These are phyloP conservation scores for Tenthredo mesomela DNA, from an alignment of 2,888 invertebrate genomes.

Conservation along the genomic window DNA sequence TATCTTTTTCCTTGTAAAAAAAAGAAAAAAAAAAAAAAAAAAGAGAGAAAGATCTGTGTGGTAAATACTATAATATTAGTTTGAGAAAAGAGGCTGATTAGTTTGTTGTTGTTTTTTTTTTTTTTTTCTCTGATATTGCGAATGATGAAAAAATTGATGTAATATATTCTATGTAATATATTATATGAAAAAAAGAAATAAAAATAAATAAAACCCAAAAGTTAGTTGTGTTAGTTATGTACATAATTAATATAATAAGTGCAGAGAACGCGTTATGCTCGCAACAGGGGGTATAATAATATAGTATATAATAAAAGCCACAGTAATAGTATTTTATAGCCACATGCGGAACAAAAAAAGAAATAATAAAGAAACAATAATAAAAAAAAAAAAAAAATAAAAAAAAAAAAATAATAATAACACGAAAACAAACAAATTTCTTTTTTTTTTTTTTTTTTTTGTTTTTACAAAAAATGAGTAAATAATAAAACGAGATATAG, in stretches of 20 bases:
- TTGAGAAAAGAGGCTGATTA: neutral
- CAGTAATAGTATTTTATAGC: neutral
- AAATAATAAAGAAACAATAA: neutral
- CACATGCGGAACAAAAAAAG: neutral
- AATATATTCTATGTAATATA: neutral
- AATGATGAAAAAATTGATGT: neutral
- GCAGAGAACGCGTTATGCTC: neutral
- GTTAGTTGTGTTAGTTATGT: slow-evolving; percentile 2
- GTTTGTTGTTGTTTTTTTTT: too few relatives aligned
- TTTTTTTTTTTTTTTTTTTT: neutral
- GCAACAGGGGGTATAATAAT: neutral
- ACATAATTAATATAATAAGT: slow-evolving; percentile 23
- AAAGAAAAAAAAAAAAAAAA: neutral
- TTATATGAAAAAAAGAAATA: neutral
- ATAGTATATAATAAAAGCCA: neutral
- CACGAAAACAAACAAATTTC: slow-evolving; percentile 8
- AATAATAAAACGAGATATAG: neutral
- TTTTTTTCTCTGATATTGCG: neutral
- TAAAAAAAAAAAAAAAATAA: neutral
- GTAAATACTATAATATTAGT: too few relatives aligned
- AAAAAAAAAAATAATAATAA: slow-evolving; percentile 11
- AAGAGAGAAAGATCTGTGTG: neutral
- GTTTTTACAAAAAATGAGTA: neutral
- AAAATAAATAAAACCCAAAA: neutral
- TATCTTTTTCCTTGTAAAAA: neutral